Conservation (phyloP, 2,113 vertebrate species). For the Cryptotis parvus region DNA sequence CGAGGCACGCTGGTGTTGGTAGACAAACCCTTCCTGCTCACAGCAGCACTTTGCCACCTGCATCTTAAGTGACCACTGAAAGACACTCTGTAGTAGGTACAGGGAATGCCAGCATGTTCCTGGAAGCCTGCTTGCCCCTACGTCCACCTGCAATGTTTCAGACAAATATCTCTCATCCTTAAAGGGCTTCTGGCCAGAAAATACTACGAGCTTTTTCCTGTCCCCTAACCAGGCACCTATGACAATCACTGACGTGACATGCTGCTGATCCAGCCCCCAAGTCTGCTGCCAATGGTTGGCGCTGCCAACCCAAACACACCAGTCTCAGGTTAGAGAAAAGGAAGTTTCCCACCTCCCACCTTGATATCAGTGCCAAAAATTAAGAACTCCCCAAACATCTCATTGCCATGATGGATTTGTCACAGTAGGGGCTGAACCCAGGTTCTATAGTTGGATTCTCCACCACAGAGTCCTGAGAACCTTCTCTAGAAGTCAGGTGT, state of each 20-base stretch:
- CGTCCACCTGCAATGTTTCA: constrained; percentile 38
- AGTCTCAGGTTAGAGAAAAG: background rate
- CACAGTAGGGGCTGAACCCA: background rate
- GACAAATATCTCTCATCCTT: constrained; percentile 50
- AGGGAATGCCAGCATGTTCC: background rate
- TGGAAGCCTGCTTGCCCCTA: constrained; percentile 11
- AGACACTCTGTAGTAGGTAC: background rate
- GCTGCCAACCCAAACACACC: background rate
- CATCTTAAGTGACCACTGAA: constrained; percentile 36
- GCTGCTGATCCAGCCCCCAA: background rate
- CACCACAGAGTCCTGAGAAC: background rate
- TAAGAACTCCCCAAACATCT: background rate
- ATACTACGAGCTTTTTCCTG: background rate
- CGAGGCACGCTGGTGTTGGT: background rate
- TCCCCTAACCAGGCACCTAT: background rate
- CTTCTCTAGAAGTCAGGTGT: background rate
- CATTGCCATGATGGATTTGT: background rate
- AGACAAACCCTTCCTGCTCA: background rate
- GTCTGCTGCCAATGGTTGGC: background rate
- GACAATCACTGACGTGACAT: background rate
- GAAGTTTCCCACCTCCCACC: background rate
- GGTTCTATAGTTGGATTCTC: background rate
- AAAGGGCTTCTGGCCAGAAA: constrained; percentile 54
- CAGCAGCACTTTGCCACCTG: background rate
- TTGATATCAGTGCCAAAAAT: background rate